Conservation (phyloP, 1,140 invertebrate genomes). For the Bombus pyrosoma region DNA sequence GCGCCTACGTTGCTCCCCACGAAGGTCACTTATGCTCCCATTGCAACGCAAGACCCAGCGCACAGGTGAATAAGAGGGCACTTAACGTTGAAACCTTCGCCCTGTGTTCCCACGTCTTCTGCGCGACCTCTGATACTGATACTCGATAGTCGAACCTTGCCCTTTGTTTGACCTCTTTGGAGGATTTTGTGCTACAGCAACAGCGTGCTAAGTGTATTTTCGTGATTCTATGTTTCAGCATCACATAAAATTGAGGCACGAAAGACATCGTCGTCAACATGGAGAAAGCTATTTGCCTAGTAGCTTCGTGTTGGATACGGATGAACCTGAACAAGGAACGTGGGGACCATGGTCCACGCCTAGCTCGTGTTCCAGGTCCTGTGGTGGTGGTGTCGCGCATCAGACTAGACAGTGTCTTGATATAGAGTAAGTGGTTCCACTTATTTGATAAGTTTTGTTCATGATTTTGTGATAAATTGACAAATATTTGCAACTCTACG, state of each 20-base stretch:
- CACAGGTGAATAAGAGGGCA: slow-evolving; percentile 55
- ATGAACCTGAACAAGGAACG: slow-evolving; percentile 84
- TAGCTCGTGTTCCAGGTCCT: slow-evolving; percentile 91
- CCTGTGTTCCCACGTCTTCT: slow-evolving; percentile 55
- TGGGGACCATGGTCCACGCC: slow-evolving; percentile 91
- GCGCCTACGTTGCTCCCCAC: slow-evolving; percentile 38
- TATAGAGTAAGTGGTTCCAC: slow-evolving; percentile 83
- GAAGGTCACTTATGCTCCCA: slow-evolving; percentile 43
- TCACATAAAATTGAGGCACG: slow-evolving; percentile 81
- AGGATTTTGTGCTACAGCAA: too few species aligned
- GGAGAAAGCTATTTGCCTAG: slow-evolving; percentile 87
- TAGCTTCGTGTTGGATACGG: slow-evolving; percentile 86
- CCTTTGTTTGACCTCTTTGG: background rate
- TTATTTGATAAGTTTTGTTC: background rate
- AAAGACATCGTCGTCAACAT: slow-evolving; percentile 88
- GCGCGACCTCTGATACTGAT: slow-evolving; percentile 10
- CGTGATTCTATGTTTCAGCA: slow-evolving; percentile 74
- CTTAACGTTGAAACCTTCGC: slow-evolving; percentile 46
- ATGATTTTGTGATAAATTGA: background rate
- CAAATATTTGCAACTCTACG: too few species aligned
- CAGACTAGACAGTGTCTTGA: slow-evolving; percentile 88
- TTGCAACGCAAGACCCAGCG: slow-evolving; percentile 2
- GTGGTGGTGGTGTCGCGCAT: slow-evolving; percentile 93
- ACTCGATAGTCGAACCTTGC: slow-evolving; percentile 30
- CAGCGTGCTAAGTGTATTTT: slow-evolving; percentile 49